Conservation (phyloP, 2,888 invertebrate genomes). For the Cacoxenus indagator region DNA sequence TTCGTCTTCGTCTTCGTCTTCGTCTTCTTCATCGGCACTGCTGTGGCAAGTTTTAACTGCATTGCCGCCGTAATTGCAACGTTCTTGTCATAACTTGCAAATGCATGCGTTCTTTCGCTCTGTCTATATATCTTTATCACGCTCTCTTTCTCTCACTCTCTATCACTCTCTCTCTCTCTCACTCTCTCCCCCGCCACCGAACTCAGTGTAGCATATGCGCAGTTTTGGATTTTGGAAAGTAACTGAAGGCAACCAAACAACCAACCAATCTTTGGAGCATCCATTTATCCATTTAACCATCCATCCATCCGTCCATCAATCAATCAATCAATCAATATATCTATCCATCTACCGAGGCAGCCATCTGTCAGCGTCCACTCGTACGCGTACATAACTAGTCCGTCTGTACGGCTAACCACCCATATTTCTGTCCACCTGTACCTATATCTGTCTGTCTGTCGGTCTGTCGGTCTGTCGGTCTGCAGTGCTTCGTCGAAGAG, state of each 20-base stretch:
- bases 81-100: not conserved
- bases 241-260: not conserved
- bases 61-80: slow-evolving; percentile 6
- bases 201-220: slow-evolving; percentile 7
- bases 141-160: no score
- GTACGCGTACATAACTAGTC: not conserved
- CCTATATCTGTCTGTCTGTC: slow-evolving; percentile 20
- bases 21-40: slow-evolving; percentile 33
- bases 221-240: slow-evolving; percentile 14
- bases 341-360: not conserved
- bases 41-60: slow-evolving; percentile 26
- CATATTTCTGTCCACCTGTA: not conserved
- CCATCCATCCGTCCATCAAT: not conserved
- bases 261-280: not conserved
- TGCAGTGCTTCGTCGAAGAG: slow-evolving; percentile 45
- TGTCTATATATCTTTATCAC: not conserved
- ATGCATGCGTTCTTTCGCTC: slow-evolving; percentile 19
- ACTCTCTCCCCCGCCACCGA: no score
- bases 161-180: no score
- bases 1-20: slow-evolving; percentile 9
- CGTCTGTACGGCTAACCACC: not conserved
- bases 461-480: slow-evolving; percentile 17
- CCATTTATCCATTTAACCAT: not conserved
- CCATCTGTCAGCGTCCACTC: not conserved
- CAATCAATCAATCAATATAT: not conserved